Base-by-base conservation (phyloP, 2,888 invertebrate species). In the Ecdyonurus torrentis region DNA sequence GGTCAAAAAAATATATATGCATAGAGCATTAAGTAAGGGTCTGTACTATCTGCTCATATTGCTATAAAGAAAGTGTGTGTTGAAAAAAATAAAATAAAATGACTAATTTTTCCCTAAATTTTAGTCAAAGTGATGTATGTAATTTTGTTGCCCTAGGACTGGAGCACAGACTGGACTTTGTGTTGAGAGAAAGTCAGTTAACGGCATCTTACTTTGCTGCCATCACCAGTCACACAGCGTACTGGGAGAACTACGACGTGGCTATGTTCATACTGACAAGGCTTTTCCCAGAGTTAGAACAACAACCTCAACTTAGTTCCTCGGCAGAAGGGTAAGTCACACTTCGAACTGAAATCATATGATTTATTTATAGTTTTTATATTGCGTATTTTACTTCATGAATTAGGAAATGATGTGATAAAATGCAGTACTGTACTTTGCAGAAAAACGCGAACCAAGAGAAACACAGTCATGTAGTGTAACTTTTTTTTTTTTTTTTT, bases 231-330 rank as follows among this genome's bases (percentile, higher is more conserved):
- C 84, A 84, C 71, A 83, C 83, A 1, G 78, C 79, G 25, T 84
- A 84, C 71, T 84, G 84, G 84, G 77, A 74, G 67, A 82, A 81
- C 69, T 78, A 78, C 62, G 84, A 84, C 68, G 79, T 83, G 50
- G 83, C 83, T 20, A 80, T 79, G 72, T 84, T 84, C 71, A 76
- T 84, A 63, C 72, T 83, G 61, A 78, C 77, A 18, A 74, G 75
- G 68, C 71, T 79, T 18, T 77, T 77, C 65, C 77, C 78, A n/a
- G 74, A 76, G 62, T 67, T 77, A 66, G 77, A 77, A 66, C 55
- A 55, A n/a, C 19, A 55, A n/a, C 19, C 55, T 7, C 55, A 55
- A 20, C 19, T 55, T 5, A 7, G 7, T 5, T 20, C 55, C 15
- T 20, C 55, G n/a, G 55, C 22, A 20, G 55, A 55, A n/a, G 55